Conservation (phyloP, 2,797 vertebrate genomes). For the Lutjanus campechanus region DNA sequence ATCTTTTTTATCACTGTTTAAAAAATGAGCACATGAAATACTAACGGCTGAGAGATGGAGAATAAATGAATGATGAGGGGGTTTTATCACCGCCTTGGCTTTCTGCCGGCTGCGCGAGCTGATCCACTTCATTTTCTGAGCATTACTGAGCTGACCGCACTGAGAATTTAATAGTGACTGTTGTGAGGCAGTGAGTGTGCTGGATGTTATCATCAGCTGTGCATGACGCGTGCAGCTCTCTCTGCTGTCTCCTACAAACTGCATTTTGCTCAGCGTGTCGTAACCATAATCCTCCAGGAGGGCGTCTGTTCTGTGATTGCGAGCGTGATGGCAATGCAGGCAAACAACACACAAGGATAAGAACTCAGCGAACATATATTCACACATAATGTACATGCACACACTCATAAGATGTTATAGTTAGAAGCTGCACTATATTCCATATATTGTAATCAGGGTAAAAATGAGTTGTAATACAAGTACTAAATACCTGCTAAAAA, state of each 20-base stretch:
- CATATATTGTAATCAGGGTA: not conserved
- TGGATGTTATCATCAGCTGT: constrained; percentile 48
- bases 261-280: constrained; percentile 41
- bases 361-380: not conserved
- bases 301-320: constrained; percentile 17
- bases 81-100: constrained; percentile 1
- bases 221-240: constrained; percentile 26
- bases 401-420: not conserved
- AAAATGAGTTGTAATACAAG: no score
- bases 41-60: constrained; percentile 5
- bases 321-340: constrained; percentile 17
- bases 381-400: not conserved
- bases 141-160: constrained; percentile 28
- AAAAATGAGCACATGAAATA: constrained; percentile 20
- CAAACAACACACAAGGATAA: not conserved
- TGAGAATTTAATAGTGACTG: constrained; percentile 15
- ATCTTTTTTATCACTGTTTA: constrained; percentile 31
- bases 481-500: no score
- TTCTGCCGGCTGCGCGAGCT: constrained; percentile 1
- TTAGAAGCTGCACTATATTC: not conserved
- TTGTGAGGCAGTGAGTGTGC: constrained; percentile 27
- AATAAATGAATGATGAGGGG: constrained; percentile 37
- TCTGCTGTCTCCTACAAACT: constrained; percentile 23
- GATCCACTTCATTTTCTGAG: constrained; percentile 45
- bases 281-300: constrained; percentile 40